phyloP scores from a whole-genome alignment of 2,888 invertebrate species.

The Macropis europaea region DNA sequence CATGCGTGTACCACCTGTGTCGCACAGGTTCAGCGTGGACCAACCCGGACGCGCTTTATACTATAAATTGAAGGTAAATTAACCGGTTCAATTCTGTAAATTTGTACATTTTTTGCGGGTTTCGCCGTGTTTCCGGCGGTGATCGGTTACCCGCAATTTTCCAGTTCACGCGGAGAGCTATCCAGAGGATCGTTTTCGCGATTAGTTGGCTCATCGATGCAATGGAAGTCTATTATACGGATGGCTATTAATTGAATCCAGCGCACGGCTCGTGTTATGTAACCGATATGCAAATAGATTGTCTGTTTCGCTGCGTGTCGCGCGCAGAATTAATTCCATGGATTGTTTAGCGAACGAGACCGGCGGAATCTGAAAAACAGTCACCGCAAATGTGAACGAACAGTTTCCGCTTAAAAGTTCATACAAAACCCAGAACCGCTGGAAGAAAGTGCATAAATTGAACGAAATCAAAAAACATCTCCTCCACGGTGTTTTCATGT shows the following conservation, averaged over 20 bases:
- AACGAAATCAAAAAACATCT: no score
- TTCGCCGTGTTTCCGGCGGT: no score
- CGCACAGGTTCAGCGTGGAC: no score
- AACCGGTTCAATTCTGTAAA: no score
- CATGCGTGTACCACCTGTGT: no score
- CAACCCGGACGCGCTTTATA: no score
- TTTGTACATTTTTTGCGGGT: no score
- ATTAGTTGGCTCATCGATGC: conserved; percentile 44
- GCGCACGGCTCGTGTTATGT: conserved; percentile 40
- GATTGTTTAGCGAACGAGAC: conserved; percentile 38
- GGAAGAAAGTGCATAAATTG: no score
- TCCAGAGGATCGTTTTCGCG: conserved; percentile 22
- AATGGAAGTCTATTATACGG: conserved; percentile 43
- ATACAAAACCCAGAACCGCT: no score
- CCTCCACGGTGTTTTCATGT: no score
- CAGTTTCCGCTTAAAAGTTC: no score
- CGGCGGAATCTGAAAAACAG: neutral
- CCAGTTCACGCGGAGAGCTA: conserved; percentile 4
- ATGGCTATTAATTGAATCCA: conserved; percentile 47
- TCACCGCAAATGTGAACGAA: conserved; percentile 11
- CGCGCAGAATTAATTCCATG: conserved; percentile 41
- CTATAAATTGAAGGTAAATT: no score
- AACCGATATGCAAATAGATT: conserved; percentile 51
- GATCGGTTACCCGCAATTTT: conserved; percentile 23
- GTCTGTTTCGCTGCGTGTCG: conserved; percentile 39